Conservation (phyloP, 64 coral and sea anemone genomes). For the Orbicella faveolata region DNA sequence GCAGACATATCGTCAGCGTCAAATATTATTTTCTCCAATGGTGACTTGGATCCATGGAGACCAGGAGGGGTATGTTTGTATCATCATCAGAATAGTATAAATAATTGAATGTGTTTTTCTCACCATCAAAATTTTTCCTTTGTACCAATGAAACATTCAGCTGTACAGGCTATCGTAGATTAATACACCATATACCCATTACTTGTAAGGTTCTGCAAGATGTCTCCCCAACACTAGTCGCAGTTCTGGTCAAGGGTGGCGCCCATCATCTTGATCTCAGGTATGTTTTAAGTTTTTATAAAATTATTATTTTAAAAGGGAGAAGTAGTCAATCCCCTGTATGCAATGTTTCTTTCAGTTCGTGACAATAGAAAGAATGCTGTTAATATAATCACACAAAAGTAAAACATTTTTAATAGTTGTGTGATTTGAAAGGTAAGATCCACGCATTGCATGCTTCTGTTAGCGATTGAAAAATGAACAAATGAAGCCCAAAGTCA, state of each 20-base stretch:
- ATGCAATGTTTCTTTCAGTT: too few relatives aligned
- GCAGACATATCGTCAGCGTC: conserved; percentile 86
- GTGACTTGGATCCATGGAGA: conserved; percentile 90
- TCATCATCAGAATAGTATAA: neutral
- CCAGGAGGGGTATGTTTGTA: conserved; percentile 80
- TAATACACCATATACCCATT: neutral
- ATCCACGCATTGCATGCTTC: too few relatives aligned
- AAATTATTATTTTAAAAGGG: neutral
- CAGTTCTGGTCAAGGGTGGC: conserved; percentile 73
- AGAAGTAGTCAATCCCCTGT: neutral
- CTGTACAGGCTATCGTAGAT: neutral
- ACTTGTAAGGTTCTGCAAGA: conserved; percentile 57
- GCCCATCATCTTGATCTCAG: conserved; percentile 95
- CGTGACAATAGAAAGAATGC: neutral
- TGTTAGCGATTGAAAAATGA: too few relatives aligned
- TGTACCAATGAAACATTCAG: too few relatives aligned
- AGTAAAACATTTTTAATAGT: too few relatives aligned
- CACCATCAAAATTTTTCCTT: too few relatives aligned
- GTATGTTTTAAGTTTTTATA: conserved; percentile 10
- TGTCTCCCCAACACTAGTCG: conserved; percentile 78
- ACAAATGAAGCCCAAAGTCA: too few relatives aligned
- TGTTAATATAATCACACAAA: too few relatives aligned
- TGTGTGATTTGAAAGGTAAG: too few relatives aligned
- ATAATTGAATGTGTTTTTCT: too few relatives aligned
- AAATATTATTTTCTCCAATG: conserved; percentile 99